Percentiles rank a stretch among this genome's conserved stretches.
phyloP scores from a whole-genome alignment of 2,888 invertebrate species.

The Xestobium rufovillosum region DNA sequence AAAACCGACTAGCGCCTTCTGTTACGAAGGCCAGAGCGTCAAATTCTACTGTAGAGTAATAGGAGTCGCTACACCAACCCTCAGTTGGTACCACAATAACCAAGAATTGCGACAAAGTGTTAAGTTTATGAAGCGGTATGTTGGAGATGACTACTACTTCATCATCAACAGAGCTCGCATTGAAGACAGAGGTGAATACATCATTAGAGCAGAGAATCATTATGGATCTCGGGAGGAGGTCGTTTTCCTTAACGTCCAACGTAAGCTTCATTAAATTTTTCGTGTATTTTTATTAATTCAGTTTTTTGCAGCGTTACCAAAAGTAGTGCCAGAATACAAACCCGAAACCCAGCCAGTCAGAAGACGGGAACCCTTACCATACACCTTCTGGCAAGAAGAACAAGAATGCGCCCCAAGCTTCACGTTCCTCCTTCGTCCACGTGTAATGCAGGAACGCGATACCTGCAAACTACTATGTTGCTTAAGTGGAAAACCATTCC shows the following conservation, averaged over 20 bases:
- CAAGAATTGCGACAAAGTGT: constrained; percentile 91
- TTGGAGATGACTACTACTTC: constrained; percentile 94
- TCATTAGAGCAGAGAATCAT: constrained; percentile 93
- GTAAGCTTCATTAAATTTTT: constrained; percentile 48
- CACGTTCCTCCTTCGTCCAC: constrained; percentile 96
- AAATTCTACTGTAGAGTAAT: constrained; percentile 97
- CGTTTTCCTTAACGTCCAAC: constrained; percentile 93
- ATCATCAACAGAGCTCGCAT: constrained; percentile 93
- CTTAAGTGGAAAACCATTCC: constrained; percentile 88
- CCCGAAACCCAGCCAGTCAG: constrained; percentile 65
- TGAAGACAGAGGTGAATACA: constrained; percentile 95
- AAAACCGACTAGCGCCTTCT: constrained; percentile 90
- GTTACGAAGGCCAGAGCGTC: constrained; percentile 95
- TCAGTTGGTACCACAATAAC: constrained; percentile 94
- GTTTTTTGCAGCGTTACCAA: constrained; percentile 58
- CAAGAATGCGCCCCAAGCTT: constrained; percentile 91
- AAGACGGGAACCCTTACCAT: constrained; percentile 72
- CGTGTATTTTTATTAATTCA: constrained; percentile 3
- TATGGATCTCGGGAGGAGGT: constrained; percentile 94
- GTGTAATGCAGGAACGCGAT: constrained; percentile 92
- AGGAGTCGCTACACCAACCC: constrained; percentile 86
- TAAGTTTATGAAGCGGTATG: constrained; percentile 98
- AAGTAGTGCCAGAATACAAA: constrained; percentile 59
- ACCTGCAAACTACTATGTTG: constrained; percentile 98
- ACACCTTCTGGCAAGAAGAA: constrained; percentile 88